Evolutionary conservation across 2,888 invertebrate genomes (phyloP).

Genomic region (Erpobdella octoculata): DNA sequence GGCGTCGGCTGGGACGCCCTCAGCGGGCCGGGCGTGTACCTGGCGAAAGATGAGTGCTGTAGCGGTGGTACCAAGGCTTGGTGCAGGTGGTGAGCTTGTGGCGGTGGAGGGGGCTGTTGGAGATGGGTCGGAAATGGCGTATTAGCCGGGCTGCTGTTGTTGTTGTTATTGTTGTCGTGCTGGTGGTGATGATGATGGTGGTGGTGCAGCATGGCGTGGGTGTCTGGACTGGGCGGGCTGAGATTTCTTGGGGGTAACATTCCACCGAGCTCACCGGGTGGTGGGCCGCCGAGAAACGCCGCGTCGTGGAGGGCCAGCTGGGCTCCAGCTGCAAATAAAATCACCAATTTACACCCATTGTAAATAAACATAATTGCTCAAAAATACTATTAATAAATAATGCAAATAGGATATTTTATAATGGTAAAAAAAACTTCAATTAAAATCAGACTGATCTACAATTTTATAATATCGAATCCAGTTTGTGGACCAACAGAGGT

Average conservation of each 20-base stretch:
- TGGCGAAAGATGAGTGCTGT: background rate
- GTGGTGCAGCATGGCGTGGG: conserved; percentile 6
- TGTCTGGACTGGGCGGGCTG: background rate
- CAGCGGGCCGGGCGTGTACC: background rate
- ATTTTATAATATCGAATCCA: no score
- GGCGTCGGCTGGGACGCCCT: background rate
- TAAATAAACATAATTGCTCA: no score
- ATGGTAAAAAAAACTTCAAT: no score
- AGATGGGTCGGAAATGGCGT: background rate
- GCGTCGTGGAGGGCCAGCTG: background rate
- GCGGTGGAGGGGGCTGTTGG: background rate
- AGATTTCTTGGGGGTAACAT: background rate
- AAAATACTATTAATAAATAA: no score
- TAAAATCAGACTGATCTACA: no score
- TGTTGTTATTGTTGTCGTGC: background rate
- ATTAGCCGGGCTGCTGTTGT: background rate
- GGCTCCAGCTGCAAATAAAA: background rate
- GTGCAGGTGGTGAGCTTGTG: no score
- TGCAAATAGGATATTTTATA: no score
- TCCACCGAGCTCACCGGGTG: background rate
- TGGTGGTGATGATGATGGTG: conserved; percentile 3
- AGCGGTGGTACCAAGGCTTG: background rate
- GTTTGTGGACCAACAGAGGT: no score
- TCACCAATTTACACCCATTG: no score
- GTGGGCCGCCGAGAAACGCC: background rate